Evolutionary conservation across 1,140 invertebrate genomes (phyloP).

Genomic region (Odontomachus brunneus): DNA sequence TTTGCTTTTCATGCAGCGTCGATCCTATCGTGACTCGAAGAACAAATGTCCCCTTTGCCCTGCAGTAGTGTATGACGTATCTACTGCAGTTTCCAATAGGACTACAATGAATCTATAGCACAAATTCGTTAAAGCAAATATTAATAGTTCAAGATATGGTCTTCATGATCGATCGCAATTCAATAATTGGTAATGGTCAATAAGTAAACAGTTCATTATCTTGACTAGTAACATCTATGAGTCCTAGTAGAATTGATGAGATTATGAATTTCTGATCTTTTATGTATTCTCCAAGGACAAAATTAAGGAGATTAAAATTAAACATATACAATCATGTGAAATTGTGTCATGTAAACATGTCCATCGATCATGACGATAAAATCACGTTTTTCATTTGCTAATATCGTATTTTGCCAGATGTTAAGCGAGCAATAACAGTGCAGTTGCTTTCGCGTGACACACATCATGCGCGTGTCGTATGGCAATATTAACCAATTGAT

Average conservation of each 20-base stretch:
- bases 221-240: too few species aligned
- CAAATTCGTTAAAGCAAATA: background rate
- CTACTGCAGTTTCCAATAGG: slow-evolving; percentile 21
- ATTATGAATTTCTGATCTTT: too few species aligned
- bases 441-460: slow-evolving; percentile 52
- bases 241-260: too few species aligned
- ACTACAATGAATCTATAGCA: slow-evolving; percentile 29
- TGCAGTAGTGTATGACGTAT: background rate
- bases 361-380: background rate
- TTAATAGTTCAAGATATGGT: too few species aligned
- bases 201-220: too few species aligned
- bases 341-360: background rate
- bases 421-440: slow-evolving; percentile 39
- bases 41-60: slow-evolving; percentile 49
- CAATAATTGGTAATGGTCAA: background rate
- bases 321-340: background rate
- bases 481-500: slow-evolving; percentile 74
- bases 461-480: slow-evolving; percentile 59
- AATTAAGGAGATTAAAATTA: background rate
- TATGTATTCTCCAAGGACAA: background rate
- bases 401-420: slow-evolving; percentile 37
- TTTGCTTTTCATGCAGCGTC: slow-evolving; percentile 28
- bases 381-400: background rate
- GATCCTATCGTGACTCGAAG: slow-evolving; percentile 40
- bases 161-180: too few species aligned